Base-by-base conservation (phyloP, 2,113 vertebrate species). In the Mastomys natalensis region DNA sequence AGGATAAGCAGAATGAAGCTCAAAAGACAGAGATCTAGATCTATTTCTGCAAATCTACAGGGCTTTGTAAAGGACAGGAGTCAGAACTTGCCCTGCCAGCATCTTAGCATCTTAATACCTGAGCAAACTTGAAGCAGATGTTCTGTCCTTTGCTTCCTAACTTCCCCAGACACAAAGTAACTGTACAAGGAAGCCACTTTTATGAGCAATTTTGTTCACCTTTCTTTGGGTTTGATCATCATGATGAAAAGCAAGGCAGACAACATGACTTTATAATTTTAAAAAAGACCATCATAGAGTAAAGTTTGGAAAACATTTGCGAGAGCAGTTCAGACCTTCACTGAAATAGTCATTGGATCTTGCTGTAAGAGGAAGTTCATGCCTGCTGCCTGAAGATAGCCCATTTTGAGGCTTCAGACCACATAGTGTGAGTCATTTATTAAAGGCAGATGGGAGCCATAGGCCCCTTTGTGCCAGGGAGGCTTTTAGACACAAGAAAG, bases 401-500 rank as follows among this genome's bases (percentile, higher is more conserved):
- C 29, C n/a, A 58, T 60, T 72, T 58, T 88, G 74, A 7, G 15
- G 82, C 58, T 90, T 90, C 53, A 84, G 78, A 51, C 62, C 55
- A 94, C 74, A 43, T 26, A 92, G 68, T 80, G 82, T 64, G 93
- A 91, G 74, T 40, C 91, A 84, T 86, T 96, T 95, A 96, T 91
- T 95, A 62, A 88, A 78, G 60, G 66, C 91, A 95, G 87, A 96
- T 91, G 82, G 94, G 68, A 90, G 66, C 93, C 93, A 95, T 45
- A 93, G 95, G 53, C n/a, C 40, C 53, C 60, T 95, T 86, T 95
- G 94, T 95, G 73, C 78, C 87, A 97, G 90, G 51, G 73, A 97
- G 58, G 9, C 78, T 94, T 74, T 97, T 96, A 89, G 87, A 94
- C 55, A 72, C 55, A 48, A 91, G 80, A 95, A 85, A 64, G 73